Conservation (phyloP, 2,888 invertebrate species). For the Octodonta nipae region DNA sequence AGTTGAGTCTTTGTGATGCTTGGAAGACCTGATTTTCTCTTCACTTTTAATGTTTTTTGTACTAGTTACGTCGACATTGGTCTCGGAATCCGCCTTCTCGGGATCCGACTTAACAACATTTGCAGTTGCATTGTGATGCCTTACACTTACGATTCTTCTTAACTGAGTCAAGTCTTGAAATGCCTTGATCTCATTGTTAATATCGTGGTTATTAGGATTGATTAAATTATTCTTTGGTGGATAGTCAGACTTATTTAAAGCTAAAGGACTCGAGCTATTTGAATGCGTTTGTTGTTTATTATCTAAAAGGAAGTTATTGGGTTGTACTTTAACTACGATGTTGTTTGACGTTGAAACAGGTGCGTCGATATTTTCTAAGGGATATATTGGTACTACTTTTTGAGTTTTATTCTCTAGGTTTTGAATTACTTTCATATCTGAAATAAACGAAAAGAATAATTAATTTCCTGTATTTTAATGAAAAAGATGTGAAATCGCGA, state of each 20-base stretch:
- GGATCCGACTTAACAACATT: conserved; percentile 7
- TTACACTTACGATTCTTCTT: not conserved
- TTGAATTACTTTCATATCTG: no score
- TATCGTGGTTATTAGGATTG: conserved; percentile 8
- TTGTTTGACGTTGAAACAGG: conserved; percentile 13
- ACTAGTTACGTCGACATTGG: conserved; percentile 13
- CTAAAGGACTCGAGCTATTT: conserved; percentile 13
- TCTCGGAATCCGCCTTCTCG: conserved; percentile 19
- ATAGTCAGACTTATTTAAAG: conserved; percentile 9
- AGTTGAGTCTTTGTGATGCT: conserved; percentile 62
- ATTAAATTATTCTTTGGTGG: conserved; percentile 7
- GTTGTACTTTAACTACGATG: conserved; percentile 31
- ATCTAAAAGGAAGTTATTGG: conserved; percentile 30
- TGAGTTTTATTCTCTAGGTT: no score
- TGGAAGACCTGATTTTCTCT: no score
- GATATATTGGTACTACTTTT: no score
- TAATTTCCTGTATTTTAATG: no score
- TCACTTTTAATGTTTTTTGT: no score
- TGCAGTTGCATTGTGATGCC: not conserved
- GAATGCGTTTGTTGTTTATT: conserved; percentile 14
- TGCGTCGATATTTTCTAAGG: no score
- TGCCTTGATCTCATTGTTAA: conserved; percentile 6
- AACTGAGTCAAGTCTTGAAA: conserved; percentile 10
- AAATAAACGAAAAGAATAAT: no score
- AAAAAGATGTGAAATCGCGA: no score